phyloP scores from a whole-genome alignment of 2,113 vertebrate species.

The Crotalus viridis region DNA sequence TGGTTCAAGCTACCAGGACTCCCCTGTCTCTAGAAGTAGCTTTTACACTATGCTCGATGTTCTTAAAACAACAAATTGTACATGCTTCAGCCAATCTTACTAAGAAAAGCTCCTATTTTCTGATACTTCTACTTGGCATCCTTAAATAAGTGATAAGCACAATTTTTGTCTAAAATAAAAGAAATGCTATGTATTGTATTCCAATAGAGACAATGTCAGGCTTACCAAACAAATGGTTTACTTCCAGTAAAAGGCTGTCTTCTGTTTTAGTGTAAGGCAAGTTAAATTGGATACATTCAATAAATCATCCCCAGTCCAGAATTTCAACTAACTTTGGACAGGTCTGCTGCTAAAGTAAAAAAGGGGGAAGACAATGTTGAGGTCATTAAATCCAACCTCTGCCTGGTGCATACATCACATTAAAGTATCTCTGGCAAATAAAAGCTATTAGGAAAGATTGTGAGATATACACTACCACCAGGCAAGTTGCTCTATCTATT shows the following conservation, averaged over 20 bases:
- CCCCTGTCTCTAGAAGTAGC: neutral
- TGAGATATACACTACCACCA: neutral
- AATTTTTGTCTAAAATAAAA: neutral
- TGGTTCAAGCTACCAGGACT: neutral
- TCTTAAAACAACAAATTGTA: neutral
- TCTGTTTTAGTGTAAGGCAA: neutral
- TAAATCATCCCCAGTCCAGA: neutral
- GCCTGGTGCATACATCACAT: neutral
- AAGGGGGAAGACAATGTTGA: neutral
- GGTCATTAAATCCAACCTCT: neutral
- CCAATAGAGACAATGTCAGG: neutral
- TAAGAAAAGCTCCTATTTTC: neutral
- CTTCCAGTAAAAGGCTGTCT: neutral
- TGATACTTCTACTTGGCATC: neutral
- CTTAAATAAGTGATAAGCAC: neutral
- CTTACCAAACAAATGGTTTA: neutral
- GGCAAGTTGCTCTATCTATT: neutral
- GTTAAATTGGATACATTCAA: neutral
- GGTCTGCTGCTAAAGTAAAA: neutral
- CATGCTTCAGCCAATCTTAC: neutral
- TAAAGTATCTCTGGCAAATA: neutral
- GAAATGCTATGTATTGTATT: neutral
- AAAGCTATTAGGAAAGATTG: neutral
- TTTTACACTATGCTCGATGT: neutral
- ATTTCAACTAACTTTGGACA: constrained; percentile 17